Percentiles rank a stretch among this genome's conserved stretches.
Evolutionary conservation across 2,113 vertebrate species (phyloP).

Genomic region (Pogonocichla stellata): DNA sequence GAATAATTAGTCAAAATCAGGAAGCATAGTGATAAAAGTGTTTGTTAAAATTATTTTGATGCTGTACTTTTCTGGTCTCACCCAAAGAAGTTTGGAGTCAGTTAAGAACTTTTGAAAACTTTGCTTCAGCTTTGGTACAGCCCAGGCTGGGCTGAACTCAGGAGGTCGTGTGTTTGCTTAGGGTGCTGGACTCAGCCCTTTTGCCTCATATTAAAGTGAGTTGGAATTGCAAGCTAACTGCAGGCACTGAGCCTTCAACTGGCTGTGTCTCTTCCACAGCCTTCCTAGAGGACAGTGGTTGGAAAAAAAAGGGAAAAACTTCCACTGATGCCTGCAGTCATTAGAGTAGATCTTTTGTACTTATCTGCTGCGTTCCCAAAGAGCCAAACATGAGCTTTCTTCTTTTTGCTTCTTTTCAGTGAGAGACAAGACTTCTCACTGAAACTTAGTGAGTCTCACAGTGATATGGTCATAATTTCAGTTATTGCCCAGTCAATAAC

Average conservation of each 20-base stretch:
- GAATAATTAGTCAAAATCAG: not conserved
- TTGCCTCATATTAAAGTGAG: not conserved
- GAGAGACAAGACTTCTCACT: not conserved
- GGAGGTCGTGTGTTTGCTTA: not conserved
- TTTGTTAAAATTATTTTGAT: not conserved
- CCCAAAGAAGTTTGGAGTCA: not conserved
- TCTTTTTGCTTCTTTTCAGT: not conserved
- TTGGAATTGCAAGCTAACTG: not conserved
- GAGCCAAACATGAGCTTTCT: not conserved
- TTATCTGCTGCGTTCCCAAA: accelerated
- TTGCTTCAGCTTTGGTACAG: not conserved
- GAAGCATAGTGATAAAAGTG: not conserved
- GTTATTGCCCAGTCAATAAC: not conserved
- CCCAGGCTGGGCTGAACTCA: not conserved
- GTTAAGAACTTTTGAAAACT: not conserved
- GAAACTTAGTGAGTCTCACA: not conserved
- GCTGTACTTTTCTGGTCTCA: not conserved
- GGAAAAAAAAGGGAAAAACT: not conserved
- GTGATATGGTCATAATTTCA: not conserved
- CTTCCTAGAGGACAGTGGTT: not conserved
- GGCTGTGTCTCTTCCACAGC: accelerated
- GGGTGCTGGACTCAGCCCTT: not conserved
- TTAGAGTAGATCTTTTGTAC: not conserved
- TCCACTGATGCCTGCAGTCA: accelerated
- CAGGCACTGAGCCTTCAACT: not conserved